Percentiles rank a stretch among this genome's conserved stretches.
Evolutionary conservation across 1,140 invertebrate species (phyloP).

Genomic region (Pachypsylla venusta): DNA sequence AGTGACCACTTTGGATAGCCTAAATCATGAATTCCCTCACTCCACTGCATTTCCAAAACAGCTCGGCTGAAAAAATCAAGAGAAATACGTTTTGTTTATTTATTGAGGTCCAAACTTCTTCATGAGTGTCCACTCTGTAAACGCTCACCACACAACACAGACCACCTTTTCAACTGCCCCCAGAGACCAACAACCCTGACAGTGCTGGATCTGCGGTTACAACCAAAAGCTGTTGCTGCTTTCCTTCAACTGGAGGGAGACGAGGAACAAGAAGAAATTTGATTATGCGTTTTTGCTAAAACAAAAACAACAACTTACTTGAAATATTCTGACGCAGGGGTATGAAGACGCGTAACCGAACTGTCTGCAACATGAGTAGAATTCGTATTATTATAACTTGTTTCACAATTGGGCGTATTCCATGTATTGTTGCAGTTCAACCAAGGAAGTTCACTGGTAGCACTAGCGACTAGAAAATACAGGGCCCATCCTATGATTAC

Average conservation of each 20-base stretch:
- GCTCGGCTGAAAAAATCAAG: slow-evolving; percentile 43
- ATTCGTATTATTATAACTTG: slow-evolving; percentile 12
- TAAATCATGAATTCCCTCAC: slow-evolving; percentile 50
- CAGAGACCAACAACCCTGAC: too few relatives aligned
- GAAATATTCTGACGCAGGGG: slow-evolving; percentile 49
- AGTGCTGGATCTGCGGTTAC: too few relatives aligned
- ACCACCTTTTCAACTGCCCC: too few relatives aligned
- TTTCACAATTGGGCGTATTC: slow-evolving; percentile 64
- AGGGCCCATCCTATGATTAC: slow-evolving; percentile 83
- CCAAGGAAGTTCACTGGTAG: slow-evolving; percentile 64
- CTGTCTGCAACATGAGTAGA: slow-evolving; percentile 18
- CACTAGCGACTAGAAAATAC: slow-evolving; percentile 62
- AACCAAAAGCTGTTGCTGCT: too few relatives aligned
- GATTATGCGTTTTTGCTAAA: too few relatives aligned
- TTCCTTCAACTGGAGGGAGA: too few relatives aligned
- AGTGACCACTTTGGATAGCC: slow-evolving; percentile 58
- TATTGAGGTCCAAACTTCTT: too few relatives aligned
- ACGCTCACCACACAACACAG: too few relatives aligned
- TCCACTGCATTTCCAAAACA: slow-evolving; percentile 59
- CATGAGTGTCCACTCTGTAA: too few relatives aligned
- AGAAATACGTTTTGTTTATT: too few relatives aligned
- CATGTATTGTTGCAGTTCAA: slow-evolving; percentile 67
- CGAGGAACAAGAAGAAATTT: too few relatives aligned
- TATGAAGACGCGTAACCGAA: slow-evolving; percentile 35
- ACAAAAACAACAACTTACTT: slow-evolving; percentile 32